Evolutionary conservation across 2,888 invertebrate species (phyloP), one percentile per base, ranked within the genome.

Genomic region (Drosophila merina): DNA sequence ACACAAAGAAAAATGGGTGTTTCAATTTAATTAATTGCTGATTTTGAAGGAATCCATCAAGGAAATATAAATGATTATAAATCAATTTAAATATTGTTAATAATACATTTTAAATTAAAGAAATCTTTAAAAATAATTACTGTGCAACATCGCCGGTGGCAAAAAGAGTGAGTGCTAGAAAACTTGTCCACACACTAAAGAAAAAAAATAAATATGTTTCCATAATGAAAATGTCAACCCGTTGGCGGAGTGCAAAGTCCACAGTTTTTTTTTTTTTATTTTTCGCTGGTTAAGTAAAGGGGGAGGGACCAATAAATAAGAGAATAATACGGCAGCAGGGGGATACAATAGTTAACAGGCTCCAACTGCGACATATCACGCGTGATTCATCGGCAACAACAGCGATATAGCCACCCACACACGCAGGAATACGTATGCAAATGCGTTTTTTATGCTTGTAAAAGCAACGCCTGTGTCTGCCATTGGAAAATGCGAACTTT

Each of bases 201-300:
- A 33, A 8, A 20, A 42, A 60, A 66, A 64, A 49, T 31, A 64
- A 55, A 44, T 58, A 71, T 76, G 77, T 72, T 77, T 60, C 67
- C 78, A 76, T 82, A 83, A 83, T 83, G 85, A 80, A 84, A 84
- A 84, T 84, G 85, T 84, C 83, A 84, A 85, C 75, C 74, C 56
- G 57, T 57, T 75, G 59, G 73, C 74, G 74, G 52, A 55, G 58
- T 58, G 51, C 72, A 63, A 72, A 70, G 69, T 70, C 68, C 68
- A 60, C 26, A 38, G 20, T 10, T 20, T 36, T 8, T n/a, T 20
- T 44, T 20, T 47, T 31, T 8, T 20, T 20, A 38, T 31, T 10
- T 7, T 10, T 26, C 9, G 3, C 28, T 4, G n/a, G 12, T 42
- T 20, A 42, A 20, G 28, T 8, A 28, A 20, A 28, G 14, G 36